A percentile compares a stretch with the other conserved stretches of the same genome.
phyloP scores from a whole-genome alignment of 2,797 vertebrate species.

The Thripadectes ignobilis region DNA sequence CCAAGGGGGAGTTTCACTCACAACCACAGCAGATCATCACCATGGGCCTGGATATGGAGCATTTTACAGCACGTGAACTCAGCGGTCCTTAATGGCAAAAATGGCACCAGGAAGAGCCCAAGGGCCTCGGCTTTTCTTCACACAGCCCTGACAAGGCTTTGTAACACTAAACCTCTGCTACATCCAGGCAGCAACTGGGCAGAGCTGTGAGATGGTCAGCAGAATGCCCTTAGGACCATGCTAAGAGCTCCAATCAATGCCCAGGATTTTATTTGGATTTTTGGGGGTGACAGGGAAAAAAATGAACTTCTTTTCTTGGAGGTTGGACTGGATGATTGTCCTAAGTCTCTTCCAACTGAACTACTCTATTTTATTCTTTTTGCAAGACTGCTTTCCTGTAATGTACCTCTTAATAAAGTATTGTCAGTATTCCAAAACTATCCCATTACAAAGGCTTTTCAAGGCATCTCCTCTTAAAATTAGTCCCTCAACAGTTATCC shows the following conservation, averaged over 20 bases:
- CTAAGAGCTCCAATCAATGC: neutral
- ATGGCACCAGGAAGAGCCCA: neutral
- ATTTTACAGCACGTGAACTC: neutral
- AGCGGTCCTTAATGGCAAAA: neutral
- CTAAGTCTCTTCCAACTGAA: neutral
- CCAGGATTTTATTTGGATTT: neutral
- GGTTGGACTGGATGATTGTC: accelerated
- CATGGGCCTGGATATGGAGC: accelerated
- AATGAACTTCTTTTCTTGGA: neutral
- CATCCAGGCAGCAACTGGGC: neutral
- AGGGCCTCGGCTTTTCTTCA: neutral
- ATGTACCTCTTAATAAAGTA: neutral
- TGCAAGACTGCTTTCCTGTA: neutral
- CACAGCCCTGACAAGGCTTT: neutral
- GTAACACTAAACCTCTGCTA: neutral
- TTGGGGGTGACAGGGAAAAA: accelerated
- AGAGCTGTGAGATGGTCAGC: neutral
- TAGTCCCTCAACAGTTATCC: slow-evolving; percentile 1
- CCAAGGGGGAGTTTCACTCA: neutral
- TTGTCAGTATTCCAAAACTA: neutral
- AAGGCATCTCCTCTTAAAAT: neutral
- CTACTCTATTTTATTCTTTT: neutral
- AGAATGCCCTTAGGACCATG: neutral
- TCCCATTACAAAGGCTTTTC: neutral
- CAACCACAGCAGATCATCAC: neutral